Evolutionary conservation across 2,888 invertebrate genomes (phyloP).

Genomic region (Drosophila demipolita): DNA sequence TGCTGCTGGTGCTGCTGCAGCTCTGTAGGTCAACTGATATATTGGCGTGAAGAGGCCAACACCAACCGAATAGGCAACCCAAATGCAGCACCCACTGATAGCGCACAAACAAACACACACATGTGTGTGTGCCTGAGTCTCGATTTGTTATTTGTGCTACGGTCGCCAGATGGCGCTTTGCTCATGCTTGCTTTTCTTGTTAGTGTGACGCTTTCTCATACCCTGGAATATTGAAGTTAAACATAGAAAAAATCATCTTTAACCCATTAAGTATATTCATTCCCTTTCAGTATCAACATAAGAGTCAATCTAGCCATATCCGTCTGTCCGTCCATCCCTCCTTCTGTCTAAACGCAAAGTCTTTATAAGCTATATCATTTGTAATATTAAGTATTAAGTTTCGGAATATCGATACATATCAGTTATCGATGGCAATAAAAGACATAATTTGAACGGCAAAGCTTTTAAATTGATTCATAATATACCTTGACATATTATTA

Average conservation of each 20-base stretch:
- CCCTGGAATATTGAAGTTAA: neutral
- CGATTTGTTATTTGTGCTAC: constrained; percentile 28
- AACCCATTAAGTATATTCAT: neutral
- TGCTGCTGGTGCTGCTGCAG: constrained; percentile 21
- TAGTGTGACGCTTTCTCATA: constrained; percentile 22
- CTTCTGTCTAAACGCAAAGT: too few species aligned
- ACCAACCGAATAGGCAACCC: constrained; percentile 49
- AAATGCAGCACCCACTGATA: constrained; percentile 53
- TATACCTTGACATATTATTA: neutral
- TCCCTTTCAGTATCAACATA: neutral
- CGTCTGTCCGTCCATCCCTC: neutral
- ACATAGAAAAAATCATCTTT: neutral
- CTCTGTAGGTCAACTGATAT: constrained; percentile 76
- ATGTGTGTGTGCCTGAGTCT: constrained; percentile 7
- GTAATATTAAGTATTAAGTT: neutral
- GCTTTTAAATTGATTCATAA: neutral
- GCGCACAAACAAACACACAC: constrained; percentile 13
- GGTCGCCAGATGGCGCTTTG: constrained; percentile 48
- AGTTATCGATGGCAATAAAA: neutral
- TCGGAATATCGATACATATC: neutral
- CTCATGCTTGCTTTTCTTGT: constrained; percentile 35
- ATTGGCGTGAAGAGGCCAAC: constrained; percentile 54
- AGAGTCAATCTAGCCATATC: neutral
- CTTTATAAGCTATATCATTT: neutral
- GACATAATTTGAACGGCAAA: neutral